These are phyloP conservation scores for Manis pentadactyla DNA, from an alignment of 2,797 vertebrate species.

Conservation along the genomic window DNA sequence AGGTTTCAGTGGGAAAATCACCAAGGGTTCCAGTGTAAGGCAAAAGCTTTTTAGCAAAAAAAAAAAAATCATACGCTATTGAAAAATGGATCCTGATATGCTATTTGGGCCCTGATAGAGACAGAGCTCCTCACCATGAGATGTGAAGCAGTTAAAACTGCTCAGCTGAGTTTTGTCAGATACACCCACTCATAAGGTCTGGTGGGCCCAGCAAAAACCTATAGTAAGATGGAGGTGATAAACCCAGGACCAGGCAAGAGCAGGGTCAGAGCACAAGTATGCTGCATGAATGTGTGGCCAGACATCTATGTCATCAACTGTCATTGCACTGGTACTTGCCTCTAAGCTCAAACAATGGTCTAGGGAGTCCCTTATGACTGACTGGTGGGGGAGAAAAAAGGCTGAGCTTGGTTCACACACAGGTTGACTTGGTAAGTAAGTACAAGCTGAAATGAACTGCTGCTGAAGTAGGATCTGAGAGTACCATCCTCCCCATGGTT, in stretches of 20 bases:
- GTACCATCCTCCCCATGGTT: not conserved
- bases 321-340: not conserved
- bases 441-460: not conserved
- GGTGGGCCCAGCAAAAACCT: not conserved
- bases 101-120: not conserved
- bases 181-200: not conserved
- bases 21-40: not conserved
- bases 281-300: not conserved
- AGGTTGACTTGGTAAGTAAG: not conserved
- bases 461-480: not conserved
- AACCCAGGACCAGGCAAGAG: not conserved
- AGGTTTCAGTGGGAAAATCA: conserved; percentile 18
- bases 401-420: not conserved
- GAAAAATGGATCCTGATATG: not conserved
- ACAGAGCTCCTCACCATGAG: not conserved
- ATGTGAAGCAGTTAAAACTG: not conserved
- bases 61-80: not conserved
- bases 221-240: not conserved
- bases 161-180: conserved; percentile 11
- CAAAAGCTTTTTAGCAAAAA: not conserved
- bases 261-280: not conserved
- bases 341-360: not conserved
- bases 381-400: not conserved
- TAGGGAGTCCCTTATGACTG: not conserved
- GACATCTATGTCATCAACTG: not conserved